Evolutionary conservation across 2,797 vertebrate genomes (phyloP).

Genomic region (Cygnus olor): DNA sequence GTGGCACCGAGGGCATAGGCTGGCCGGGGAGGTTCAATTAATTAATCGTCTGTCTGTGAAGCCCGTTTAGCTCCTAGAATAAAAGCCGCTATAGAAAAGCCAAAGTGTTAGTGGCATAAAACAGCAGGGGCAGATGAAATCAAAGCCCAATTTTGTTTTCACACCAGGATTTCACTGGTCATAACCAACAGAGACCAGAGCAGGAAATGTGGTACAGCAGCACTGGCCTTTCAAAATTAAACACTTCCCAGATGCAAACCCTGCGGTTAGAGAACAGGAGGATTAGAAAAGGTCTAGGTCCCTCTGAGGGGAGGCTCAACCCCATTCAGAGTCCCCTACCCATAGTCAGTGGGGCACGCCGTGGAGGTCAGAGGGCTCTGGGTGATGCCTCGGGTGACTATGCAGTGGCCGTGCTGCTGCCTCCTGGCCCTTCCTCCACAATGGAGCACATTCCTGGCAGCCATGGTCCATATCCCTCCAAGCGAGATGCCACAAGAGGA

Average conservation of each 20-base stretch:
- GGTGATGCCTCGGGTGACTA: neutral
- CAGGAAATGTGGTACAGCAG: neutral
- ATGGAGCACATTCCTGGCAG: neutral
- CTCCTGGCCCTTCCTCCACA: neutral
- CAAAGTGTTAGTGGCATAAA: constrained; percentile 38
- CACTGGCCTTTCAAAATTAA: neutral
- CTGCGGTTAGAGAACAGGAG: neutral
- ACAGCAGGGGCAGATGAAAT: constrained; percentile 58
- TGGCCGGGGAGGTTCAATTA: constrained; percentile 23
- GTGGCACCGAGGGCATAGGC: neutral
- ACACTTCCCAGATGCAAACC: neutral
- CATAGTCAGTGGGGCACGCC: fast-evolving
- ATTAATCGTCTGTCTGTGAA: constrained; percentile 68
- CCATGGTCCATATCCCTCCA: neutral
- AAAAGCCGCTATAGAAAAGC: constrained; percentile 47
- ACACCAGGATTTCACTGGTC: constrained; percentile 53
- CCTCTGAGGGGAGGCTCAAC: neutral
- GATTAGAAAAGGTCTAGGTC: neutral
- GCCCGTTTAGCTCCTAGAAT: constrained; percentile 59
- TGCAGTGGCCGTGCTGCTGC: neutral
- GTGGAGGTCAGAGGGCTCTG: neutral
- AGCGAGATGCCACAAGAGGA: neutral
- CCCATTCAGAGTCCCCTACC: neutral
- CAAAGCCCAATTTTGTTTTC: constrained; percentile 47
- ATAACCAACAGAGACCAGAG: neutral